Evolutionary conservation across 2,888 invertebrate species (phyloP), one percentile per base, ranked within the genome.

Genomic region (Euclidia mi): DNA sequence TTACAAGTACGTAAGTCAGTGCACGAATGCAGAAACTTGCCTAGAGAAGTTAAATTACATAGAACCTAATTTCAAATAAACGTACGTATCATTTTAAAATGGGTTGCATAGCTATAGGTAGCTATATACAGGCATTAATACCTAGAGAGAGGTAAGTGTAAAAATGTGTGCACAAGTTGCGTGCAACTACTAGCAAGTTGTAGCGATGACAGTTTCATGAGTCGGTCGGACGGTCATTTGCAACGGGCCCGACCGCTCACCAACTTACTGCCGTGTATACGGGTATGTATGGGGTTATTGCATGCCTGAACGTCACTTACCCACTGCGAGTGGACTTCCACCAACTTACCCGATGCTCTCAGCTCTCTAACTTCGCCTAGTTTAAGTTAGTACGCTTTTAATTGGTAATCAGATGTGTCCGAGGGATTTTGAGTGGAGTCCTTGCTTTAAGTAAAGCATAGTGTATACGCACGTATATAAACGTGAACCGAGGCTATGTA

Each of bases 181-280:
- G 52, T 32, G 43, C 56, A 41, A 40, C 31, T 31, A 35, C 44
- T 58, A 63, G 59, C 47, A 72, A 68, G 69, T 74, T 59, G 45
- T 48, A 64, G 25, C 61, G 71, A 79, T 75, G 78, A 70, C 81
- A 79, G 72, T 78, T 80, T 81, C 71, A 79, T 79, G 76, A 78
- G n/a, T 49, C 59, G 52, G 58, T 48, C 48, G 71, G 64, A 3
- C 70, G 60, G 70, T 76, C 72, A 76, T 81, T 82, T 70, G 75
- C 66, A 72, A 76, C 49, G 49, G 55, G 31, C 25, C 40, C 40
- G 48, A 42, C 32, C 25, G 48, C 49, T 56, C 51, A 52, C 38
- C 11, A 62, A 66, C 60, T 68, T 56, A 51, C 32, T 49, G 41
- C 49, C 48, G 49, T 68, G 57, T 66, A 51, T 56, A 56, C 51